Conservation (phyloP, 2,888 invertebrate genomes). For the Folsomia candida region DNA sequence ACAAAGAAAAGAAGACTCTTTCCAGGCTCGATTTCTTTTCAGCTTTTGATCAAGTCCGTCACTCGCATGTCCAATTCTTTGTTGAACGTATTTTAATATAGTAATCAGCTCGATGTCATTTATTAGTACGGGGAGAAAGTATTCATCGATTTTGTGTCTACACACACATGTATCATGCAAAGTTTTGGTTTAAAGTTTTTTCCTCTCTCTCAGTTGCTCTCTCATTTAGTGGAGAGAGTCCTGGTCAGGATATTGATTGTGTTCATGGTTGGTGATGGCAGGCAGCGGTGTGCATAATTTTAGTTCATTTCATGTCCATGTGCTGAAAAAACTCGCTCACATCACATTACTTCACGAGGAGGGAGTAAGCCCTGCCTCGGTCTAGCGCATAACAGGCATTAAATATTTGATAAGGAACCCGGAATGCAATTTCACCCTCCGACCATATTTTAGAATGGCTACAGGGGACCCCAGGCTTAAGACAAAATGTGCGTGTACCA, state of each 20-base stretch:
- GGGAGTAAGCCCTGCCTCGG: not conserved
- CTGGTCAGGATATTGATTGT: not conserved
- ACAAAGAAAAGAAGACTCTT: no score
- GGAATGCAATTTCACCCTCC: conserved; percentile 1
- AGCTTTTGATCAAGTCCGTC: no score
- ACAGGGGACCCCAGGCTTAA: not conserved
- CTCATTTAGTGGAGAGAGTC: no score
- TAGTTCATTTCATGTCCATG: not conserved
- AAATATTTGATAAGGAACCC: not conserved
- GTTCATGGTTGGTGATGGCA: not conserved
- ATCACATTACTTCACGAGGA: not conserved
- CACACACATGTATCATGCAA: no score
- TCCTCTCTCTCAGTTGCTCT: no score
- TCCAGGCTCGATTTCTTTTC: no score
- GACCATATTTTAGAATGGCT: not conserved
- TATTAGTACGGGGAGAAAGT: no score
- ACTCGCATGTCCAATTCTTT: no score
- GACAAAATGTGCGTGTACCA: conserved; percentile 4
- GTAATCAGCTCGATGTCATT: no score
- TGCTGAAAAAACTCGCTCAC: not conserved
- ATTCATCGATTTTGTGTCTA: no score
- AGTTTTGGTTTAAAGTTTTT: no score
- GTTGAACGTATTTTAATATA: no score
- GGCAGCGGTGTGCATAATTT: not conserved
- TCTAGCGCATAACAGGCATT: not conserved